Conservation (phyloP, 2,888 invertebrate genomes). For the Alsophila aescularia region DNA sequence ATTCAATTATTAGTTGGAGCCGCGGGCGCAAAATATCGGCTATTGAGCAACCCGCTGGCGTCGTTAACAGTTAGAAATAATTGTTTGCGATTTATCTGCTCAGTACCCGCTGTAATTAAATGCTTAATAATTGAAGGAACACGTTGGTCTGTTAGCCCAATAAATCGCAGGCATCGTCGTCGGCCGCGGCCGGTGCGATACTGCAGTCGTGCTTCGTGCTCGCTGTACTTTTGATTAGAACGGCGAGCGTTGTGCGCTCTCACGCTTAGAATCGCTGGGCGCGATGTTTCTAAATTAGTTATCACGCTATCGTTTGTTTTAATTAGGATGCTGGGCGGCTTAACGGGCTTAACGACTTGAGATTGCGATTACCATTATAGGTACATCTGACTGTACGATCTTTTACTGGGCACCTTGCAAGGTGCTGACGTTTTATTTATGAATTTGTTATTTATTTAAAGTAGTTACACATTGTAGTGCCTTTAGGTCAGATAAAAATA, state of each 20-base stretch:
- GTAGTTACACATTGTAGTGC: constrained; percentile 7
- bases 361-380: constrained; percentile 12
- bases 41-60: constrained; percentile 71
- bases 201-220: constrained; percentile 73
- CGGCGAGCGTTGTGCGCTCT: constrained; percentile 71
- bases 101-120: constrained; percentile 74
- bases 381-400: constrained; percentile 6
- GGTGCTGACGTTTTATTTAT: constrained; percentile 14
- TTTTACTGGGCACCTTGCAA: constrained; percentile 18
- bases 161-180: constrained; percentile 60
- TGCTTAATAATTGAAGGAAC: constrained; percentile 76
- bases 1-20: constrained; percentile 77
- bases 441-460: constrained; percentile 17
- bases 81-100: constrained; percentile 73
- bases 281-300: constrained; percentile 64
- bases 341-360: constrained; percentile 17
- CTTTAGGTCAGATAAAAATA: constrained; percentile 22
- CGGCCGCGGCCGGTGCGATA: constrained; percentile 56
- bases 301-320: constrained; percentile 43
- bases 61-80: constrained; percentile 76
- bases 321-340: constrained; percentile 30
- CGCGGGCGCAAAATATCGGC: constrained; percentile 65
- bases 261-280: constrained; percentile 72
- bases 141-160: constrained; percentile 58
- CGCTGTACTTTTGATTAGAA: constrained; percentile 71